These are phyloP conservation scores for Strigamia transsilvanica DNA, from an alignment of 2,888 invertebrate species.

Conservation along the genomic window DNA sequence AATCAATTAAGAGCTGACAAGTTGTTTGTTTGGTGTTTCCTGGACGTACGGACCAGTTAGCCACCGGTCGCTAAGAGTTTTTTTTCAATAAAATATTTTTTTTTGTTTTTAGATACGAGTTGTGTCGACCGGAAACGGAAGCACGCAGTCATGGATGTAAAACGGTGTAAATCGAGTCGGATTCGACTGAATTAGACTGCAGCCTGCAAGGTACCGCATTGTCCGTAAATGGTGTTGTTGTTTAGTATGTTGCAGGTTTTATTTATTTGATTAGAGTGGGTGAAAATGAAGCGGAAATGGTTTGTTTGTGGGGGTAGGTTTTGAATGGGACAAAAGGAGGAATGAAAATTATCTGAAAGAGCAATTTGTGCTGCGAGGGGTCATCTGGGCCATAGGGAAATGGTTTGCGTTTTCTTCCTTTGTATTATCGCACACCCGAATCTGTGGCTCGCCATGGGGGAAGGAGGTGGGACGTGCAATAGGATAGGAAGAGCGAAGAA, in stretches of 20 bases:
- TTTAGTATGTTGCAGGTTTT: too few species aligned
- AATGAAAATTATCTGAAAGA: not conserved
- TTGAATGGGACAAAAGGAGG: not conserved
- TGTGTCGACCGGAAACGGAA: too few species aligned
- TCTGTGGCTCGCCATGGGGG: constrained; percentile 27
- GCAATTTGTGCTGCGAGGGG: not conserved
- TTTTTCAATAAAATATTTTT: not conserved
- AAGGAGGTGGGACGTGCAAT: too few species aligned
- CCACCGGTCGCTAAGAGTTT: not conserved
- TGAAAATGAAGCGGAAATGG: too few species aligned
- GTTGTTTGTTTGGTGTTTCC: constrained; percentile 52
- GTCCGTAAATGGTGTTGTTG: too few species aligned
- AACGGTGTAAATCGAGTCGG: too few species aligned
- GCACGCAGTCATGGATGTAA: too few species aligned
- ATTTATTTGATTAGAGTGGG: too few species aligned
- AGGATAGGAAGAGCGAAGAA: not conserved
- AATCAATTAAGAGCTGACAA: constrained; percentile 52
- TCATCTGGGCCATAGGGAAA: not conserved
- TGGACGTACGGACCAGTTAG: not conserved
- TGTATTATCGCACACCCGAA: constrained; percentile 1
- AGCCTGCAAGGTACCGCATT: too few species aligned
- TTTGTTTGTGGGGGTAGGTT: too few species aligned
- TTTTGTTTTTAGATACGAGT: not conserved
- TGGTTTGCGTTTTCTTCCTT: not conserved
- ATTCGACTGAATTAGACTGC: too few species aligned